Base-by-base conservation (phyloP, 2,888 invertebrate genomes). In the Imbricaverruca yamaguchii region DNA sequence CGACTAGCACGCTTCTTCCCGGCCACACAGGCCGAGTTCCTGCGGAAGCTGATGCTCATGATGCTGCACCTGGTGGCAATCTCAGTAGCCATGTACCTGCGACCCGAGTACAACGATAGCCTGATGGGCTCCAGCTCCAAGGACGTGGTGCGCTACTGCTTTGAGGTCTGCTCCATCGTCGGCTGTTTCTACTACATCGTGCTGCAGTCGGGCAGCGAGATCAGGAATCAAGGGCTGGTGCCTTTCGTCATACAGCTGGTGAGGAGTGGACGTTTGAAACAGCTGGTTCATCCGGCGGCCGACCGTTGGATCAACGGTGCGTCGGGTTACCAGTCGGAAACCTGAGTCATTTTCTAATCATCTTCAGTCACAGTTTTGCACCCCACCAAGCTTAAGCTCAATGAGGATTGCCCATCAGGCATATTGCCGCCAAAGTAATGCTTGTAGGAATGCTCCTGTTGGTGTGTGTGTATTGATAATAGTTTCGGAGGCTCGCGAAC, bases 181-280 rank as follows among this genome's bases (percentile, higher is more conserved):
- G 95, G 95, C 23, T 97, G 97, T 12, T 87, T 97, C 8, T 92
- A 93, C 85, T 97, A 96, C 86, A 91, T 98, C 10, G 89, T 97
- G 82, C 89, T 96, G 83, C 97, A 98, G 87, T 96, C 97, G 87
- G 94, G 96, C 0, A 94, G 95, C 85, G 98, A 98, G 89, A 92
- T 99, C 82, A 92, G 94, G 87, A 96, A 97, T 87, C 97, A 98
- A 87, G 98, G 98, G 9, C 87, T 97, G 18, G 89, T 92, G 81
- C 94, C 94, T 0, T 98, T 97, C 88, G 88, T 96, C 81, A 94
- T 94, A 85, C 97, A 97, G 88, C 90, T 97, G 91, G 97, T 97
- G 88, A 89, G 88, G 39, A 39, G 39, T 39, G 39, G 39, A 39
- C 39, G 39, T 39, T 39, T 39, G 39, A 39, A 39, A 39, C 39